Conservation (phyloP, 1,140 invertebrate genomes). For the Drosophila pandora region DNA sequence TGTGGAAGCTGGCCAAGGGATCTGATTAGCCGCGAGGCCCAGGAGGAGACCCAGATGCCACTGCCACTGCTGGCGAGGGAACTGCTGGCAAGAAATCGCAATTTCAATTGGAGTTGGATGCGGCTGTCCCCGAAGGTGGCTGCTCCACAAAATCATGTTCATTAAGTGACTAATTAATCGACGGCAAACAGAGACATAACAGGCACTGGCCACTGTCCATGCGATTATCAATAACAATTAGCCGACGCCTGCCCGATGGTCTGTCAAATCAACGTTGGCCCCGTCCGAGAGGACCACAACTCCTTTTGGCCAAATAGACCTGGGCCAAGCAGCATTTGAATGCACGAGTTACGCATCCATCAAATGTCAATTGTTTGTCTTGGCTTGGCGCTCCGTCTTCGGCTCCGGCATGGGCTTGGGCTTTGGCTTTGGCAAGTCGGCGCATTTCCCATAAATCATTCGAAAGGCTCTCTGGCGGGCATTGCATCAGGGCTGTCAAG, state of each 20-base stretch:
- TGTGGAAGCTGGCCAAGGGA: constrained; percentile 61
- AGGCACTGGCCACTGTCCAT: constrained; percentile 3
- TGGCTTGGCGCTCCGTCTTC: constrained; percentile 73
- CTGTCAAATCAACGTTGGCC: constrained; percentile 55
- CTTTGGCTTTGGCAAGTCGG: constrained; percentile 15
- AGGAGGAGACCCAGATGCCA: constrained; percentile 37
- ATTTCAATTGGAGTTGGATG: constrained; percentile 28
- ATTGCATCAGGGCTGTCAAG: constrained; percentile 60
- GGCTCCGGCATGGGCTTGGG: not conserved
- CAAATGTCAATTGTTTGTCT: constrained; percentile 82
- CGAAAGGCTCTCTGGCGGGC: constrained; percentile 55
- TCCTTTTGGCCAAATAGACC: constrained; percentile 2
- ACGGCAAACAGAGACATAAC: constrained; percentile 55
- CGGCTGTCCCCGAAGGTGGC: constrained; percentile 11
- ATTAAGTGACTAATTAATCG: constrained; percentile 79
- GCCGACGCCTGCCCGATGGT: constrained; percentile 54
- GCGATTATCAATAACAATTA: constrained; percentile 81
- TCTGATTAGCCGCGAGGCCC: constrained; percentile 62
- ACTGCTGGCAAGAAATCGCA: constrained; percentile 1
- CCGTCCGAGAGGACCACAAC: not conserved
- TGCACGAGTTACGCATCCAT: constrained; percentile 81
- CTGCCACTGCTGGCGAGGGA: constrained; percentile 3
- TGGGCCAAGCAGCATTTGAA: constrained; percentile 56
- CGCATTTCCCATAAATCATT: constrained; percentile 80
- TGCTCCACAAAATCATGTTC: constrained; percentile 48